Base-by-base conservation (phyloP, 2,888 invertebrate species). In the Ceratothoa steindachneri region DNA sequence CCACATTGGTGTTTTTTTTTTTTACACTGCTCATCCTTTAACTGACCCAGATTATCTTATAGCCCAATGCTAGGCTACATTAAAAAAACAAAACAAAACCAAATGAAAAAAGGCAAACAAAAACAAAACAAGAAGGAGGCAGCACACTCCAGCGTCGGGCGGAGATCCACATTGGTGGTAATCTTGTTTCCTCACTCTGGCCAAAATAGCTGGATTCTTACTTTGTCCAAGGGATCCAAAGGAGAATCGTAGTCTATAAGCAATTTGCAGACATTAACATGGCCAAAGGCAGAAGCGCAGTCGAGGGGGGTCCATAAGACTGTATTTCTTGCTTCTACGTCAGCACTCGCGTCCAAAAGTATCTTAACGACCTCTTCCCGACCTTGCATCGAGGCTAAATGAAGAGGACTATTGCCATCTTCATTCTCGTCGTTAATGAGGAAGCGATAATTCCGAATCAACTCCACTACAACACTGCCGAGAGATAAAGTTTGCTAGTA, bases 301-400 rank as follows among this genome's bases (percentile, higher is more conserved):
- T 85, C 80, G 22, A 84, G 80, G n/a, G 84, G 82, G 5, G 85
- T 84, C 80, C 85, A 85, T 4, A 84, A 84, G 7, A 84, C 82
- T 31, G 83, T 83, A 78, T 85, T 85, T 71, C 83, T 82, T 64
- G 83, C 72, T 7, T 83, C 81, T 15, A 84, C 82, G 78, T 85
- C 83, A 0, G 84, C 84, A 2, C 83, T 84, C 28, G 82, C 82
- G 1, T 83, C 83, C 68, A 85, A 72, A 15, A 85, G 80, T 3
- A 82, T 82, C 80, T 82, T 81, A 28, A 83, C 82, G 69, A 76
- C 72, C 0, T 75, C 76, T 30, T 66, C 30, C 24, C 77, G 75
- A 3, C 80, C 80, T 53, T 77, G 55, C n/a, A 52, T 19, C 15
- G 65, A 65, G 29, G 81, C 81, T 19, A 81, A 30, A 67, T 81